Evolutionary conservation across 2,797 vertebrate genomes (phyloP).

Genomic region (Parotocinclus haroldoi): DNA sequence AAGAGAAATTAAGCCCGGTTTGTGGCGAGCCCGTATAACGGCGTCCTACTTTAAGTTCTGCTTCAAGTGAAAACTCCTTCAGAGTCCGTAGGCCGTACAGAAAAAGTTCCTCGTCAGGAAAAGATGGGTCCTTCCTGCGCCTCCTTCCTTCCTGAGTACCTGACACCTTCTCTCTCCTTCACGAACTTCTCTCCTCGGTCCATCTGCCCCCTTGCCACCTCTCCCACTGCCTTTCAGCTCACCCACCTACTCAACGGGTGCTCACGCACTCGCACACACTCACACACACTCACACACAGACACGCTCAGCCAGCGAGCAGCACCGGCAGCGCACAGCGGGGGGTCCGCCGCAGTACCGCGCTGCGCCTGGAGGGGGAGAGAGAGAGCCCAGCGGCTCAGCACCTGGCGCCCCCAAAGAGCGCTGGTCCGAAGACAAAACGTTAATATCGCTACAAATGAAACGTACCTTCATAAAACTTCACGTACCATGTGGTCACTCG

Average conservation of each 20-base stretch:
- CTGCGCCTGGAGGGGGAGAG: conserved; percentile 60
- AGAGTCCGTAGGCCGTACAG: too few relatives aligned
- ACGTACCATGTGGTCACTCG: too few relatives aligned
- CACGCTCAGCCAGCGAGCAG: conserved; percentile 55
- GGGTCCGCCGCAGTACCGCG: conserved; percentile 47
- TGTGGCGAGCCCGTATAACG: neutral
- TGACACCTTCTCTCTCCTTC: conserved; percentile 71
- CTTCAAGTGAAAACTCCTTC: too few relatives aligned
- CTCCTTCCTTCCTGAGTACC: conserved; percentile 69
- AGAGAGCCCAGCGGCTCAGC: conserved; percentile 4
- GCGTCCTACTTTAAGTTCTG: too few relatives aligned
- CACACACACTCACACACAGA: conserved; percentile 45
- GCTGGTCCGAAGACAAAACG: too few relatives aligned
- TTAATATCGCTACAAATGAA: too few relatives aligned
- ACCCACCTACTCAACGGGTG: conserved; percentile 83
- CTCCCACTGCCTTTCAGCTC: conserved; percentile 78
- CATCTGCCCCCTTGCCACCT: conserved; percentile 83
- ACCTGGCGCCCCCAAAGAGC: neutral
- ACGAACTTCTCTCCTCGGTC: conserved; percentile 85
- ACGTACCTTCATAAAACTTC: too few relatives aligned
- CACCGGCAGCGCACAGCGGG: conserved; percentile 60
- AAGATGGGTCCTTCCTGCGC: conserved; percentile 49
- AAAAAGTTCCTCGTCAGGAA: conserved; percentile 13
- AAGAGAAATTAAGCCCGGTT: conserved; percentile 29
- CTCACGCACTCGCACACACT: conserved; percentile 58